Percentiles rank a stretch among this genome's conserved stretches.
Evolutionary conservation across 2,113 vertebrate genomes (phyloP).

Genomic region (Odontesthes bonariensis): DNA sequence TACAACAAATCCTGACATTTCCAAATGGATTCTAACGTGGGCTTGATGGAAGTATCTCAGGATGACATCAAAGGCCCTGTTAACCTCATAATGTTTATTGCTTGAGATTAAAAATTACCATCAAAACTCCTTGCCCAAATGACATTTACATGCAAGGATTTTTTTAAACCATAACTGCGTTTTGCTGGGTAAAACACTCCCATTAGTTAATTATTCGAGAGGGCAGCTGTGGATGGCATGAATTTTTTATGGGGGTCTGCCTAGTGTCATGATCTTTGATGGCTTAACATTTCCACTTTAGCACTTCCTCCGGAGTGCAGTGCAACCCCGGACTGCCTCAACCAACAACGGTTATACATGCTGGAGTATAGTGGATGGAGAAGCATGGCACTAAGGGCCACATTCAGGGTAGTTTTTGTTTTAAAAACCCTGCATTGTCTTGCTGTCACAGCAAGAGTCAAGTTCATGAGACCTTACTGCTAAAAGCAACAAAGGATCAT

Average conservation of each 20-base stretch:
- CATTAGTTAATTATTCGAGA: constrained; percentile 80
- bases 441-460: not conserved
- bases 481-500: constrained; percentile 2
- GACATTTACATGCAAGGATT: constrained; percentile 78
- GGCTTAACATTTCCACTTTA: constrained; percentile 79
- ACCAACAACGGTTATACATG: constrained; percentile 64
- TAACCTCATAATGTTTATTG: constrained; percentile 72
- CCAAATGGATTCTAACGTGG: constrained; percentile 33
- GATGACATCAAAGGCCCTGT: constrained; percentile 29
- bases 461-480: not conserved
- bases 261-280: constrained; percentile 67
- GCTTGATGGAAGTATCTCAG: constrained; percentile 49
- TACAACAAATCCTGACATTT: constrained; percentile 64
- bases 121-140: constrained; percentile 67
- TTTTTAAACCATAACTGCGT: constrained; percentile 70
- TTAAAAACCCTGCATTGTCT: constrained; percentile 12
- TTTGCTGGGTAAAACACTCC: constrained; percentile 76
- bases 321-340: constrained; percentile 41
- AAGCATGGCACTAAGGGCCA: constrained; percentile 9
- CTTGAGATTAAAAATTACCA: constrained; percentile 70
- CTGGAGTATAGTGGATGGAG: constrained; percentile 9
- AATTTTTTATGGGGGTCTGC: constrained; percentile 78
- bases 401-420: not conserved
- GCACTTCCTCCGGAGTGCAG: constrained; percentile 45
- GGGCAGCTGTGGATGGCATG: constrained; percentile 71